phyloP scores from a whole-genome alignment of 92 coral and sea anemone species.

The Parazoanthus darwini region DNA sequence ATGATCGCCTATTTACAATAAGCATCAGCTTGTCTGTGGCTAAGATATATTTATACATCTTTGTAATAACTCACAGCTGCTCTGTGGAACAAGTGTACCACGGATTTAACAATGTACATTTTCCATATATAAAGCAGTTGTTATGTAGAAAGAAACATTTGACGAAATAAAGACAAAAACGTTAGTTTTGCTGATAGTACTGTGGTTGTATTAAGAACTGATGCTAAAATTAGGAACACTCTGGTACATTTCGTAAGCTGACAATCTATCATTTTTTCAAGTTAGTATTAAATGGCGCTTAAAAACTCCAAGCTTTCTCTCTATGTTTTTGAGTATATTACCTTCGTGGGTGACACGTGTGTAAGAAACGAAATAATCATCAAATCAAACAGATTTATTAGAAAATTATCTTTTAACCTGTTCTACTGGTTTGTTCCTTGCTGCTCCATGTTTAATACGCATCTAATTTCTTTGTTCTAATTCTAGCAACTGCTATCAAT shows the following conservation, averaged over 20 bases:
- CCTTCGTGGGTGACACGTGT: too few species aligned
- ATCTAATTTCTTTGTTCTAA: too few species aligned
- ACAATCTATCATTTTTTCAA: neutral
- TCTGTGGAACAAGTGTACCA: conserved; percentile 4
- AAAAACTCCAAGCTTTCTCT: too few species aligned
- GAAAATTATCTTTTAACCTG: too few species aligned
- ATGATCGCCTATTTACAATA: conserved; percentile 26
- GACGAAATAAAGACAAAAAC: neutral
- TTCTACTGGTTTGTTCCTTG: too few species aligned
- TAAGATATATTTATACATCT: conserved; percentile 26
- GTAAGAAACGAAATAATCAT: too few species aligned
- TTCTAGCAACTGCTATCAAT: too few species aligned
- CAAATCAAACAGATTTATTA: too few species aligned
- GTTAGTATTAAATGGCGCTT: too few species aligned
- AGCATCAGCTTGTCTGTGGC: neutral
- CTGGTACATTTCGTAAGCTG: neutral
- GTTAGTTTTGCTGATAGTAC: neutral
- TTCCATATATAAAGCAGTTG: neutral
- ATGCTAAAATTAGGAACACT: too few species aligned
- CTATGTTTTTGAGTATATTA: too few species aligned
- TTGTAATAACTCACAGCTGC: neutral
- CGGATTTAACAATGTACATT: neutral
- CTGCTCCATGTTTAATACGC: too few species aligned
- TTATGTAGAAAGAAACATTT: neutral
- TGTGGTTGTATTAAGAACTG: neutral